Evolutionary conservation across 2,888 invertebrate genomes (phyloP), one percentile per base, ranked within the genome.

Genomic region (Caenorhabditis afra): DNA sequence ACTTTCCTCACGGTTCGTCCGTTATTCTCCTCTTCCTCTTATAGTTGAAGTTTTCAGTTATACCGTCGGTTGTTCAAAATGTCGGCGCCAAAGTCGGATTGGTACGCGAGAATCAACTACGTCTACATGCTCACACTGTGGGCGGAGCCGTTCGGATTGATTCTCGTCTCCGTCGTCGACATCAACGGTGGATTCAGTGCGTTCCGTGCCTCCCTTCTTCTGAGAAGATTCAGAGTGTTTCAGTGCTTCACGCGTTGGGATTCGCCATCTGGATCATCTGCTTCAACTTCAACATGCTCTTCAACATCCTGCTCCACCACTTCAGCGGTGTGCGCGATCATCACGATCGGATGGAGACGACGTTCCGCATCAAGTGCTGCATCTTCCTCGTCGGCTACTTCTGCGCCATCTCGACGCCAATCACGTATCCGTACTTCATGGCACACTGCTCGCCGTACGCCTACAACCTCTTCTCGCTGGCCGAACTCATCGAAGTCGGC

Each of bases 281-380:
- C 16, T 89, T 90, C 81, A 86, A 87, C 75, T 87, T 89, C 74
- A 89, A 89, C 58, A 87, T 89, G 84, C 77, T 89, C 11, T 87
- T 90, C 76, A 89, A 88, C 66, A 74, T 85, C 2, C 66, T 89
- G 11, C 74, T 89, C 1, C 88, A 88, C 47, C 85, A 88, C 55
- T 86, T 81, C 57, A 85, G 86, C 35, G 87, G 88, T 1, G 66
- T 84, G 29, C 49, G 84, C 10, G 73, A 86, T 22, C 52, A 78
- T 37, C 82, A 81, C 47, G 50, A 75, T 44, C 78, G 55, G 86
- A 83, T 83, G 66, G 82, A 86, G 41, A 81, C 57, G 22, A 84
- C 87, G n/a, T 88, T 87, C 83, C 50, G 84, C 39, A 68, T 88
- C 64, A 90, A 90, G 58, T 70, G 86, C 37, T 67, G 76, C 29